Conservation (phyloP, 1,140 invertebrate species). For the Pogonognathellus flavescens region DNA sequence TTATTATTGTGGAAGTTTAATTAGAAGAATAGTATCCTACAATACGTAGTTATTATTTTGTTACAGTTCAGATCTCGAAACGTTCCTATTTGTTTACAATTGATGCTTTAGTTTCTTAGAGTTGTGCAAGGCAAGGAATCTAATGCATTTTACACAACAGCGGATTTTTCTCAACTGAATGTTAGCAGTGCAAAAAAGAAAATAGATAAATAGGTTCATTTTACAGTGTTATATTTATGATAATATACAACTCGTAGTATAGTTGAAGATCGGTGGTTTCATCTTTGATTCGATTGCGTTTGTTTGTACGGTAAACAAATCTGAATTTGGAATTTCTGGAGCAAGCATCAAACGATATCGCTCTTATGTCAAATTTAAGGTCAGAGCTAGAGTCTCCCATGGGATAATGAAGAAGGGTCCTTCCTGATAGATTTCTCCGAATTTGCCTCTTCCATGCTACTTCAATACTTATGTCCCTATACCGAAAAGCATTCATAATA, state of each 20-base stretch:
- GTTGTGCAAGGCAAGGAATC: too few relatives aligned
- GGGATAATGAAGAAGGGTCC: constrained; percentile 43
- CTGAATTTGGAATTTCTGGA: constrained; percentile 39
- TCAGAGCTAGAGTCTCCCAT: constrained; percentile 53
- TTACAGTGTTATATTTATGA: neutral
- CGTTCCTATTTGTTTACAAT: too few relatives aligned
- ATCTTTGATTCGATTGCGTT: constrained; percentile 7
- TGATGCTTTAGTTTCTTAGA: too few relatives aligned
- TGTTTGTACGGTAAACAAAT: constrained; percentile 22
- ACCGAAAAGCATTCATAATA: neutral
- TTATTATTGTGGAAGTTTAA: neutral
- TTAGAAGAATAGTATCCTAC: neutral
- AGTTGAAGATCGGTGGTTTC: neutral
- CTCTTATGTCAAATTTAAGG: constrained; percentile 61
- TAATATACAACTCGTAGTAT: too few relatives aligned
- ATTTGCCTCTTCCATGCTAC: neutral
- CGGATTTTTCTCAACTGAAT: neutral
- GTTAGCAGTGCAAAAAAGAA: neutral
- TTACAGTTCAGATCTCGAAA: too few relatives aligned
- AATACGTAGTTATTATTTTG: neutral
- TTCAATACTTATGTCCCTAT: too few relatives aligned
- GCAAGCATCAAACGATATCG: constrained; percentile 54
- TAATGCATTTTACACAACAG: too few relatives aligned
- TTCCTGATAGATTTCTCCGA: constrained; percentile 32
- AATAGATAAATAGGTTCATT: constrained; percentile 20